Evolutionary conservation across 2,888 invertebrate genomes (phyloP).

Genomic region (Phyllotreta striolata): DNA sequence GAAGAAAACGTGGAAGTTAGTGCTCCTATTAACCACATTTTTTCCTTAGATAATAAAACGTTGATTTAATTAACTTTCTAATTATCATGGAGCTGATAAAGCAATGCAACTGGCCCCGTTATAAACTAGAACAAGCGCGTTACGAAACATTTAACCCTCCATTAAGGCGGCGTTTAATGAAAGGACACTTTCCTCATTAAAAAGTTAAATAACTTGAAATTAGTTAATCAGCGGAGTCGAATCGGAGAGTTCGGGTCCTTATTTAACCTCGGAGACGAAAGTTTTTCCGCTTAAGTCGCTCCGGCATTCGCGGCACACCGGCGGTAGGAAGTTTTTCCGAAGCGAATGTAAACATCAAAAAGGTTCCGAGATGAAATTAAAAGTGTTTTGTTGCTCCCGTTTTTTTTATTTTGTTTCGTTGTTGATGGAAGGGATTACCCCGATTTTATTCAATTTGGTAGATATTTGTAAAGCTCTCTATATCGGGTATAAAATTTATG

Average conservation of each 20-base stretch:
- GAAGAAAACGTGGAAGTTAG: too few species aligned
- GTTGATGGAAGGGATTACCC: not conserved
- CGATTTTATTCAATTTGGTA: not conserved
- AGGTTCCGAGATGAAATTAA: conserved; percentile 19
- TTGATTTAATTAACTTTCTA: too few species aligned
- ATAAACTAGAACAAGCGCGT: not conserved
- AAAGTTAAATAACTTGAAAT: conserved; percentile 32
- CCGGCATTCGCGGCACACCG: conserved; percentile 18
- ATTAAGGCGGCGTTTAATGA: conserved; percentile 19
- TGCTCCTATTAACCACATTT: too few species aligned
- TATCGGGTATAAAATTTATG: too few species aligned
- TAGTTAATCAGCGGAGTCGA: conserved; percentile 26
- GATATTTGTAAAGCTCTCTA: too few species aligned
- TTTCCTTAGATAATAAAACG: too few species aligned
- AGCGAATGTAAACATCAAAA: conserved; percentile 21
- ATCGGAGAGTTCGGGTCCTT: conserved; percentile 18
- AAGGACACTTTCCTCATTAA: conserved; percentile 24
- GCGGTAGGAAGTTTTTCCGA: not conserved
- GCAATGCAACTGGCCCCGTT: too few species aligned
- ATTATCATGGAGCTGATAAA: too few species aligned
- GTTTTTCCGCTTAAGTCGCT: conserved; percentile 11
- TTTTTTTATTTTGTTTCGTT: conserved; percentile 2
- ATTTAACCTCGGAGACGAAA: conserved; percentile 18
- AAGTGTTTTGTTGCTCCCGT: conserved; percentile 16
- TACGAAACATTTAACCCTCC: conserved; percentile 14